A percentile compares a stretch with the other conserved stretches of the same genome.
These are phyloP conservation scores for Drosophila dives DNA, from an alignment of 2,888 invertebrate species.

Conservation along the genomic window DNA sequence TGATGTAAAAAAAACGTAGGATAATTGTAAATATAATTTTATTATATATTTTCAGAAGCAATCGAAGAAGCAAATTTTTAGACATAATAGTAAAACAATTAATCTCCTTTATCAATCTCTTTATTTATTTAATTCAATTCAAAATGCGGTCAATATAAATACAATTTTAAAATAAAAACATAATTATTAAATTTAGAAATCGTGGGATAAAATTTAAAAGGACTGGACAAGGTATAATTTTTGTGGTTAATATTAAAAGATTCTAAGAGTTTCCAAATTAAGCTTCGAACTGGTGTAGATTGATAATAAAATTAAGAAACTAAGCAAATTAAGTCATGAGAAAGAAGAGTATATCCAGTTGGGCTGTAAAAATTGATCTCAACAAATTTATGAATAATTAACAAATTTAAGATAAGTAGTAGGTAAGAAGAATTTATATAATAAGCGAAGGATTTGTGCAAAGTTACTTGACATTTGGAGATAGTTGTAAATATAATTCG, in stretches of 20 bases:
- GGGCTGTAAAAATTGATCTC: not conserved
- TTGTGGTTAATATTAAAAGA: not conserved
- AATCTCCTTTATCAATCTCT: not conserved
- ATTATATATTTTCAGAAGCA: not conserved
- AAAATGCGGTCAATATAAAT: not conserved
- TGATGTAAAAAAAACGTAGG: too few species aligned
- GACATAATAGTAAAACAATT: too few species aligned
- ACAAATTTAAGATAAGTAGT: not conserved
- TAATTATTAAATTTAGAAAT: not conserved
- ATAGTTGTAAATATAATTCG: not conserved
- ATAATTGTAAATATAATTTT: too few species aligned
- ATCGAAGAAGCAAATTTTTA: not conserved
- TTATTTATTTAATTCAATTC: not conserved
- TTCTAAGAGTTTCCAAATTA: not conserved
- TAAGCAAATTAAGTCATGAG: not conserved
- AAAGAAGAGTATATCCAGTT: slow-evolving; percentile 4
- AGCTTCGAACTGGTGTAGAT: not conserved
- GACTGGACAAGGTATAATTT: not conserved
- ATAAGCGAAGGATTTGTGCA: not conserved
- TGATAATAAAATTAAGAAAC: not conserved
- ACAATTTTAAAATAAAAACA: not conserved
- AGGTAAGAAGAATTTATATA: not conserved
- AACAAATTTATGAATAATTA: slow-evolving; percentile 6
- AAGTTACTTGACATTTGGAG: not conserved
- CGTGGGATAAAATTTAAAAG: not conserved